Evolutionary conservation across 2,888 invertebrate genomes (phyloP), one percentile per base, ranked within the genome.

Genomic region (Scaptomyza reducta): DNA sequence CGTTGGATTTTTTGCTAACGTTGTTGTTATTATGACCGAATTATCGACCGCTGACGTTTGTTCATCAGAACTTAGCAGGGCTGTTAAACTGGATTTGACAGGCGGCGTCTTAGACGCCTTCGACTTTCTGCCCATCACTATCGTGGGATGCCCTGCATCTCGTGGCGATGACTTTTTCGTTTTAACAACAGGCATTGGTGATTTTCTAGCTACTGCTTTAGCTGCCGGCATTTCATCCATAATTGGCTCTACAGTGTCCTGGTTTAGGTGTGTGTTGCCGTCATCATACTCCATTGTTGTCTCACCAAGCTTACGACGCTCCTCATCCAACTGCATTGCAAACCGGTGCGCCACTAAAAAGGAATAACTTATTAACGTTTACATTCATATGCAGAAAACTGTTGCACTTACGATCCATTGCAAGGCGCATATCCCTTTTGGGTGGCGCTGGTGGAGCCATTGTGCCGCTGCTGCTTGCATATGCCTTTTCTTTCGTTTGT

Each of bases 11-110:
- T 38, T 7, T 25, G 40, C 22, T 10, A 22, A 1, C 5, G 62
- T 66, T 50, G 54, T 74, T 3, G 74, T 74, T 11, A 74, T 74
- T 50, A 74, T 76, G 10, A 74, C 76, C 22, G 76, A 56, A 18
- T 76, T 66, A 14, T 71, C 45, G 7, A 47, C 42, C 6, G 41
- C 9, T 1, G 22, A 0, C 3, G n/a, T 14, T 6, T 40, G 18
- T 3, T 33, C 38, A 7, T 60, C 46, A 10, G n/a, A 22, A 16
- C 50, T 31, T 3, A 75, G 35, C 6, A 75, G 29, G 3, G 59
- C 2, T 13, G 58, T 42, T 16, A 75, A 22, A 31, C 33, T 51
- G 1, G 65, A 33, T 14, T 75, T 70, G 0, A 27, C 0, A 7
- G 64, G 27, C n/a, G 56, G 29, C 10, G 29, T 11, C 7, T 38